Base-by-base conservation (phyloP, 2,888 invertebrate species). In the Trichacis sp. region DNA sequence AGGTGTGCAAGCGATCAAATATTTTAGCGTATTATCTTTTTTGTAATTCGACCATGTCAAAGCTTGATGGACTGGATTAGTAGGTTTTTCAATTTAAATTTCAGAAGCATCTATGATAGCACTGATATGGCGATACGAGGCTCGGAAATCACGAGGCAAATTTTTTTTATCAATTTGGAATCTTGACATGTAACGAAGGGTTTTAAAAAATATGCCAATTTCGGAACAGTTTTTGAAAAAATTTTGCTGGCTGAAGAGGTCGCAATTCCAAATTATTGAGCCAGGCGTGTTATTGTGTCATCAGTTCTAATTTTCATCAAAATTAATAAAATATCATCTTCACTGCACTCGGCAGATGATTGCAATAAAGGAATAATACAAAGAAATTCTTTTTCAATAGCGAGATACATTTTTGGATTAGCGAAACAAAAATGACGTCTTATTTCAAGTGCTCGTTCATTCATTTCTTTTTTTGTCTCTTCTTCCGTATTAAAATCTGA, bases 21-120 rank as follows among this genome's bases (percentile, higher is more conserved):
- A 79, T 61, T 81, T 81, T 11, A 78, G 45, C 11, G 78, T 78
- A 49, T 79, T 77, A 47, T 69, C 70, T 18, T 75, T 74, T 62
- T 78, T 76, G 42, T 76, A 78, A 5, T 74, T 70, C 1, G 77
- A 76, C 77, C 78, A 79, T 9, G 73, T 75, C 5, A 73, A 43
- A 2, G 74, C 59, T 63, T 73, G 73, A 8, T 71, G 18, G 5
- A 70, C 51, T 14, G 72, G 54, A 53, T 72, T 52, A 15, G 59
- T 17, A 17, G 76, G 77, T 59, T 74, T 74, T 42, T 75, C 68
- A 15, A 77, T 75, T 64, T 73, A 63, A 49, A 74, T 73, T 66
- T 76, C 74, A 58, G 76, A 70, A 58, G 73, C 72, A 54, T 76
- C 73, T 20, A 75, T 70, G n/a, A 76, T 72, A 11, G 55, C 46